phyloP scores from a whole-genome alignment of 2,113 vertebrate species.

The Sinocyclocheilus rhinocerous region DNA sequence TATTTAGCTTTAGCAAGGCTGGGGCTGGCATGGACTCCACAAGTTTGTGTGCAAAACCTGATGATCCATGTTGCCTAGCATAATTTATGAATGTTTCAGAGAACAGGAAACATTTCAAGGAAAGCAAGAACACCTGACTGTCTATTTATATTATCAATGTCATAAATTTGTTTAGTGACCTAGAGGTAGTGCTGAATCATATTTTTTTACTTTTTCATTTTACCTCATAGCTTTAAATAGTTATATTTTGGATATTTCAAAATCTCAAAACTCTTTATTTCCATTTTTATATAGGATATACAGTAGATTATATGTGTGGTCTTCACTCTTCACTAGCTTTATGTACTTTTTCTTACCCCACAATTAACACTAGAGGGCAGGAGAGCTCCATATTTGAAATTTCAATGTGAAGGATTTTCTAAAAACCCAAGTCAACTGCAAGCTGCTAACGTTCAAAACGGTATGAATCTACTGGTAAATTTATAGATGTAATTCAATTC shows the following conservation, averaged over 20 bases:
- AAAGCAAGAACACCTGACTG: neutral
- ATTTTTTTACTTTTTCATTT: neutral
- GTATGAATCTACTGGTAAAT: neutral
- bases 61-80: neutral
- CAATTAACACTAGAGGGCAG: conserved; percentile 21
- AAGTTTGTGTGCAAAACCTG: neutral
- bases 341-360: neutral
- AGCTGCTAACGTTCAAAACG: neutral
- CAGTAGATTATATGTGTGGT: neutral
- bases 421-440: neutral
- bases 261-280: neutral
- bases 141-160: neutral
- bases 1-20: neutral
- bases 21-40: neutral
- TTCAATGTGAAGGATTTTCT: neutral
- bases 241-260: neutral
- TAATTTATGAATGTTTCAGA: neutral
- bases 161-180: neutral
- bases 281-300: neutral
- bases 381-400: neutral
- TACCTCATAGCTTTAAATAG: neutral
- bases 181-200: neutral
- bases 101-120: neutral
- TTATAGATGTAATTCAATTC: neutral
- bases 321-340: neutral